Percentiles rank a stretch among this genome's conserved stretches.
Conservation (phyloP, 2,888 invertebrate genomes). For the Mechanitis messenoides region DNA sequence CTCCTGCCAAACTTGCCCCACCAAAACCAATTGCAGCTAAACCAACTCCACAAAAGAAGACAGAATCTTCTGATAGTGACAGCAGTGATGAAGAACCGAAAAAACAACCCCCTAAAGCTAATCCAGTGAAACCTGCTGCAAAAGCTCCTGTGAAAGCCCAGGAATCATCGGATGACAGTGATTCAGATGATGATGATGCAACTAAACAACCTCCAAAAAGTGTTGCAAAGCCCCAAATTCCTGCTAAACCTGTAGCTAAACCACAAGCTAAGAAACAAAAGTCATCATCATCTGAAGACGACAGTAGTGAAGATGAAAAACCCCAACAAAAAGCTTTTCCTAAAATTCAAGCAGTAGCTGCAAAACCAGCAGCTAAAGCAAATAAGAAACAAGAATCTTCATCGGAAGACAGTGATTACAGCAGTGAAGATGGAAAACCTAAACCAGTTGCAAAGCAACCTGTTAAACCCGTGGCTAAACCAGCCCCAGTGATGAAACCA, state of each 20-base stretch:
- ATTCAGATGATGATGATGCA: slow-evolving; percentile 42
- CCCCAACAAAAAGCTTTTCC: slow-evolving; percentile 27
- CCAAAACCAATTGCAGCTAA: slow-evolving; percentile 29
- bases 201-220: slow-evolving; percentile 29
- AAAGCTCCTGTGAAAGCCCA: slow-evolving; percentile 33
- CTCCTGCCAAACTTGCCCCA: slow-evolving; percentile 20
- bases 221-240: slow-evolving; percentile 28
- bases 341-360: slow-evolving; percentile 31
- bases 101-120: slow-evolving; percentile 35
- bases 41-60: slow-evolving; percentile 29
- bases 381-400: slow-evolving; percentile 33
- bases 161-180: slow-evolving; percentile 37
- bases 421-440: slow-evolving; percentile 50
- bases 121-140: slow-evolving; percentile 12
- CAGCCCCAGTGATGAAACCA: slow-evolving; percentile 44
- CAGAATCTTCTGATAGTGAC: slow-evolving; percentile 39
- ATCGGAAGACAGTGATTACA: slow-evolving; percentile 53
- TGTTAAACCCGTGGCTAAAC: slow-evolving; percentile 34
- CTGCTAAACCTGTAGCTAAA: slow-evolving; percentile 36
- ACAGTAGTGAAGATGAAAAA: slow-evolving; percentile 40
- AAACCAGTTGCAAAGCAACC: slow-evolving; percentile 32
- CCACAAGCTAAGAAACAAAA: slow-evolving; percentile 40
- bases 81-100: slow-evolving; percentile 31
- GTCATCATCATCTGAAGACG: slow-evolving; percentile 43
- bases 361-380: slow-evolving; percentile 31